Evolutionary conservation across 2,113 vertebrate species (phyloP).

Genomic region (Psettodes erumei): DNA sequence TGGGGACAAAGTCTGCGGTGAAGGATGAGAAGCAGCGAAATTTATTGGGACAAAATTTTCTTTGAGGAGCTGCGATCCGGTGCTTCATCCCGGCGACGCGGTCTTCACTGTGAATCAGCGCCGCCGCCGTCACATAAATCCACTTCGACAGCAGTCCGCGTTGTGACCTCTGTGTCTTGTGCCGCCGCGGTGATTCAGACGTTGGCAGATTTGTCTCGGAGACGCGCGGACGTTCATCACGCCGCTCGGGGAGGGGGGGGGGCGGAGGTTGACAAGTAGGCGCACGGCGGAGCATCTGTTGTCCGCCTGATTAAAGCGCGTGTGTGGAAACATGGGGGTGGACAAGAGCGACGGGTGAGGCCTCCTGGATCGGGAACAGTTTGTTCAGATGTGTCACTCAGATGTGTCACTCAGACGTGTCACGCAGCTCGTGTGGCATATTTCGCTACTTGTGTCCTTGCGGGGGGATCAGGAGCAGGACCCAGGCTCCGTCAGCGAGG

Average conservation of each 20-base stretch:
- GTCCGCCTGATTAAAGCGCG: neutral
- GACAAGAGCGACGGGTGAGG: neutral
- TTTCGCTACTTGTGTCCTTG: neutral
- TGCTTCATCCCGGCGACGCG: constrained; percentile 9
- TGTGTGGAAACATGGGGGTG: neutral
- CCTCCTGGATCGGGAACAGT: neutral
- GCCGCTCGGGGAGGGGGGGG: neutral
- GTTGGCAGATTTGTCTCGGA: constrained; percentile 24
- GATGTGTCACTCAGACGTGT: too few relatives aligned
- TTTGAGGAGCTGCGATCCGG: constrained; percentile 24
- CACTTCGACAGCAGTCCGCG: constrained; percentile 18
- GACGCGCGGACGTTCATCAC: constrained; percentile 22
- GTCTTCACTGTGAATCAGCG: constrained; percentile 33
- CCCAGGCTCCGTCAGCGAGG: neutral
- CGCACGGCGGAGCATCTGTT: constrained; percentile 10
- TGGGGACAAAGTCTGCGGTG: neutral
- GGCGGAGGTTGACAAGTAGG: neutral
- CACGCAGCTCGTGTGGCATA: too few relatives aligned
- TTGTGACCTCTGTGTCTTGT: constrained; percentile 20
- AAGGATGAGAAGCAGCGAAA: too few relatives aligned
- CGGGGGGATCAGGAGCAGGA: neutral
- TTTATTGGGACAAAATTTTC: constrained; percentile 5
- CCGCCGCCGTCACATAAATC: constrained; percentile 34
- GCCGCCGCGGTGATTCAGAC: constrained; percentile 27
- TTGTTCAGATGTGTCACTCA: too few relatives aligned